These are phyloP conservation scores for Rhamphomyia laevipes DNA, from an alignment of 2,888 invertebrate genomes.

Conservation along the genomic window DNA sequence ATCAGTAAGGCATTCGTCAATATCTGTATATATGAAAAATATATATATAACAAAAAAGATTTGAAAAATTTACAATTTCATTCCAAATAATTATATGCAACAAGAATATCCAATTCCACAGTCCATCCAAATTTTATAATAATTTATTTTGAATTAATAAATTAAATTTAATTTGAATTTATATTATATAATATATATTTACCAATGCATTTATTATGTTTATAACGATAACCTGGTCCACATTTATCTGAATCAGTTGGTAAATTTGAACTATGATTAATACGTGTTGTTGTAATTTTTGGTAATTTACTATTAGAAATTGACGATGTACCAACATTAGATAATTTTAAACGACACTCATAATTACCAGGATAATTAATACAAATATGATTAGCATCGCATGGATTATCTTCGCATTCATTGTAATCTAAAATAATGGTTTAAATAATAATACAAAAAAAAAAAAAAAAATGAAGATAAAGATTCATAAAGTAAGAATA, in stretches of 20 bases:
- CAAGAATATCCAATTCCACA: background rate
- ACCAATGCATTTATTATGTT: conserved; percentile 18
- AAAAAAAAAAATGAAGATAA: background rate
- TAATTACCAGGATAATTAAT: conserved; percentile 66
- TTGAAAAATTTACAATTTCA: background rate
- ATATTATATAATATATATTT: no score
- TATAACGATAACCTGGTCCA: conserved; percentile 14
- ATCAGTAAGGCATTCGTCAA: conserved; percentile 52
- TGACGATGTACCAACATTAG: conserved; percentile 19
- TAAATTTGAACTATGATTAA: background rate
- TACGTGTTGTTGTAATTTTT: no score
- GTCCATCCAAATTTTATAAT: no score
- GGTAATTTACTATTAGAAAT: no score
- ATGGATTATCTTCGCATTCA: conserved; percentile 55
- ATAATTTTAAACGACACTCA: conserved; percentile 38
- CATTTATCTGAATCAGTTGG: conserved; percentile 6
- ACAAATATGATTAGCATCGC: conserved; percentile 50
- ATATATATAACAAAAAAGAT: background rate
- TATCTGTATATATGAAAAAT: conserved; percentile 38
- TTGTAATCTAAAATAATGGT: conserved; percentile 51
- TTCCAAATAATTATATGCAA: background rate
- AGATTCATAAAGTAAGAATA: no score
- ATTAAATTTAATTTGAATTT: no score
- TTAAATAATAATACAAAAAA: background rate
- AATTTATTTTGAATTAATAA: background rate